A percentile compares a stretch with the other conserved stretches of the same genome.
Evolutionary conservation across 2,797 vertebrate species (phyloP).

Genomic region (Alcedo quadribrachys): DNA sequence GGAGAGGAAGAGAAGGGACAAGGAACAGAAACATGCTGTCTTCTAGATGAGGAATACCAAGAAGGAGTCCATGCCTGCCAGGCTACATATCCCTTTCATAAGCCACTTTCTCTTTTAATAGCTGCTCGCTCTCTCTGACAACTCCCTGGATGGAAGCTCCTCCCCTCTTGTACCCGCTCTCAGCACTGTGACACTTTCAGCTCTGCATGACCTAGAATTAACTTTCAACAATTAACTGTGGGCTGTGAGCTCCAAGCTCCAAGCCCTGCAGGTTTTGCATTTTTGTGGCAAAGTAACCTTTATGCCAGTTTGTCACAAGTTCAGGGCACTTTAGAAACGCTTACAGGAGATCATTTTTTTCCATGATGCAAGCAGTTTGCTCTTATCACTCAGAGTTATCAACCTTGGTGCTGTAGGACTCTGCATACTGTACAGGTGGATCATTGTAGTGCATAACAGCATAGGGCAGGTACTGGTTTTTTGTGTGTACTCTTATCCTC

Average conservation of each 20-base stretch:
- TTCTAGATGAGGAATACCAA: constrained; percentile 3
- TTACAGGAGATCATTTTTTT: constrained; percentile 73
- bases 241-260: constrained; percentile 42
- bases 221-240: constrained; percentile 69
- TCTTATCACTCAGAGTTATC: constrained; percentile 74
- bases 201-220: constrained; percentile 75
- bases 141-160: constrained; percentile 40
- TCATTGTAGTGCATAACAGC: constrained; percentile 37
- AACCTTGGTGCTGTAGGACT: constrained; percentile 52
- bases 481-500: background rate
- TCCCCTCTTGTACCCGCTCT: constrained; percentile 17
- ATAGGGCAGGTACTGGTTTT: background rate
- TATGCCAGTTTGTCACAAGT: constrained; percentile 77
- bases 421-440: constrained; percentile 56
- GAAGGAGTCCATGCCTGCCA: background rate
- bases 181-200: constrained; percentile 46
- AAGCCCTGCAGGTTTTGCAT: constrained; percentile 60
- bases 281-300: constrained; percentile 74
- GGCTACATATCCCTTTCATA: constrained; percentile 32
- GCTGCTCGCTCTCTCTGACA: constrained; percentile 22
- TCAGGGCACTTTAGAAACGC: constrained; percentile 72
- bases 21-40: constrained; percentile 4
- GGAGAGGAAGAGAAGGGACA: constrained; percentile 2
- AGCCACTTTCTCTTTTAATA: constrained; percentile 64
- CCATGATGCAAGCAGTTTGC: constrained; percentile 82